Conservation (phyloP, 2,113 vertebrate species). For the Fregata magnificens region DNA sequence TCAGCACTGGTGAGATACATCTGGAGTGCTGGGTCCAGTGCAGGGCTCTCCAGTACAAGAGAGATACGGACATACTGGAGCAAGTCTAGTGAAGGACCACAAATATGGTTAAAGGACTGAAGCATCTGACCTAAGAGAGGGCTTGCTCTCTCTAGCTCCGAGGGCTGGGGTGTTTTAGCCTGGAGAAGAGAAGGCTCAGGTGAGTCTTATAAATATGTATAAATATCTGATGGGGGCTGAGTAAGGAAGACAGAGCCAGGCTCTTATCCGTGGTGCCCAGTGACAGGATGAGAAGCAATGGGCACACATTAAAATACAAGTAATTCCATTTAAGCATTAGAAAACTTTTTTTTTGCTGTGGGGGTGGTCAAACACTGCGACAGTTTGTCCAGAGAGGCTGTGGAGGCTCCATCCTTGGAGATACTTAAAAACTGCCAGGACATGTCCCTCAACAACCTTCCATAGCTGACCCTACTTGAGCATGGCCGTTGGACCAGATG, state of each 20-base stretch:
- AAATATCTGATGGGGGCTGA: not conserved
- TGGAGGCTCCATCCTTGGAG: not conserved
- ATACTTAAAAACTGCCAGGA: not conserved
- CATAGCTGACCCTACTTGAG: not conserved
- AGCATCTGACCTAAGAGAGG: not conserved
- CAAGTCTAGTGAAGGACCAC: not conserved
- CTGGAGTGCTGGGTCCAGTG: not conserved
- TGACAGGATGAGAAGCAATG: not conserved
- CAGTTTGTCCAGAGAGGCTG: not conserved
- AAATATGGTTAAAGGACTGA: not conserved
- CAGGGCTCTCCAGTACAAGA: not conserved
- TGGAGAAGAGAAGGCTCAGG: not conserved
- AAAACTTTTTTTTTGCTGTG: not conserved
- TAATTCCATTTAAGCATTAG: not conserved
- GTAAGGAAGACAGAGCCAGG: not conserved
- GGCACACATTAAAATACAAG: not conserved
- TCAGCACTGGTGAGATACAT: not conserved
- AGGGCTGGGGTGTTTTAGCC: not conserved
- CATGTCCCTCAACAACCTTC: not conserved
- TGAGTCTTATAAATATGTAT: not conserved
- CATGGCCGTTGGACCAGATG: not conserved
- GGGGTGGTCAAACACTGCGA: not conserved
- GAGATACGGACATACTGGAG: not conserved
- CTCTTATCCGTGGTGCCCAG: not conserved
- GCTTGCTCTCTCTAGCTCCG: not conserved